Base-by-base conservation (phyloP, 92 coral and sea anemone species). In the Zoanthus gigantus region DNA sequence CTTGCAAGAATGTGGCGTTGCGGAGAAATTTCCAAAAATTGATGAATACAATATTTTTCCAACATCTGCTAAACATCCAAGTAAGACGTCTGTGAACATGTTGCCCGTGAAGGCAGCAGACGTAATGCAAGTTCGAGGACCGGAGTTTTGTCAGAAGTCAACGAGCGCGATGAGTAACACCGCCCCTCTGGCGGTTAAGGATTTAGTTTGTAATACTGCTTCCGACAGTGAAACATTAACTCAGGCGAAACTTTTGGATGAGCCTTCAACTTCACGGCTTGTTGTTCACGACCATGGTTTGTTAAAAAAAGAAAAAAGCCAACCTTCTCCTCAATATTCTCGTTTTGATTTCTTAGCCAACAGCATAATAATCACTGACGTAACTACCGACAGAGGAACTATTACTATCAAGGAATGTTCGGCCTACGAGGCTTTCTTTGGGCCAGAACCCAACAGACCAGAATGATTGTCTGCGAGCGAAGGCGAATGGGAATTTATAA, bases 401-500 rank as follows among this genome's bases (percentile, higher is more conserved):
- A 91, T 97, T 0, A 97, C 99, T 6, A 94, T 97, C 3, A 97
- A 97, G 84, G 99, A 97, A 32, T 97, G 99, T 53, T 95, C 98
- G 0, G 98, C 99, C 0, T 96, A 94, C 84, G 99, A 96, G 77
- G 99, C 96, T 28, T 97, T 97, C 83, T 97, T 94, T 88, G 97
- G 92, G 14, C 91, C 91, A 50, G 94, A 88, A 72, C 85, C 87
- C n/a, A 87, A 83, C 23, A 83, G 90, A 71, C 79, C 91, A 5
- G 84, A 88, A 63, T 91, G 63, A 81, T 31, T 30, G 10, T 1
- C 60, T 34, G 65, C 15, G 15, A 31, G 28, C 71, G 15, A 5
- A n/a, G 14, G 15, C 32, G 23, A 14, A 74, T 16, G 28, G 9
- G 32, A n/a, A 46, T 74, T 2, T 74, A 48, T 16, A 47, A 14